These are phyloP conservation scores for Lordiphosa fenestrarum DNA, from an alignment of 2,888 invertebrate species.

Conservation along the genomic window DNA sequence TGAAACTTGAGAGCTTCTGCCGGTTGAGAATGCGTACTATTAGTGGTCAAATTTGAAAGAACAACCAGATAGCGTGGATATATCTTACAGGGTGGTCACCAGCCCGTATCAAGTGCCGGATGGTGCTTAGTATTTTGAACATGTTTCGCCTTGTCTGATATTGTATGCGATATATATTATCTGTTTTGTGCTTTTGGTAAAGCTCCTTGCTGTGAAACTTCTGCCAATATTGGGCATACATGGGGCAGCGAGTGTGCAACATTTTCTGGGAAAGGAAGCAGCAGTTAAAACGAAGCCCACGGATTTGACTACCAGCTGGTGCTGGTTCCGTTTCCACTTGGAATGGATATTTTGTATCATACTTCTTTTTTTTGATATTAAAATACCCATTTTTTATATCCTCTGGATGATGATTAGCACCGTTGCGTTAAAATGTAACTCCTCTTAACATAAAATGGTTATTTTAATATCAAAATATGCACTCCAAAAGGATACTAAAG, in stretches of 20 bases:
- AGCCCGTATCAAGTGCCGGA: constrained; percentile 54
- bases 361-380: no score
- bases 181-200: constrained; percentile 44
- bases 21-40: neutral
- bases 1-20: constrained; percentile 67
- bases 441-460: no score
- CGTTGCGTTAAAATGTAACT: no score
- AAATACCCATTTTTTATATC: no score
- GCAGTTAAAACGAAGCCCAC: no score
- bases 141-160: constrained; percentile 76
- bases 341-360: no score
- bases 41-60: no score
- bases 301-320: no score
- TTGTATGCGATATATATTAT: constrained; percentile 72
- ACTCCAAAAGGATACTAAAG: no score
- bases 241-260: constrained; percentile 75
- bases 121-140: constrained; percentile 69
- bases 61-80: neutral
- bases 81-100: constrained; percentile 50
- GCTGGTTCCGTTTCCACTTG: no score
- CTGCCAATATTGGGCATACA: constrained; percentile 61
- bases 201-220: constrained; percentile 54
- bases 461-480: no score
- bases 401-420: no score
- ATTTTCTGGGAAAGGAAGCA: constrained; percentile 57